Percentiles rank a stretch among this genome's conserved stretches.
Evolutionary conservation across 2,113 vertebrate species (phyloP).

Genomic region (Ptilonorhynchus violaceus): DNA sequence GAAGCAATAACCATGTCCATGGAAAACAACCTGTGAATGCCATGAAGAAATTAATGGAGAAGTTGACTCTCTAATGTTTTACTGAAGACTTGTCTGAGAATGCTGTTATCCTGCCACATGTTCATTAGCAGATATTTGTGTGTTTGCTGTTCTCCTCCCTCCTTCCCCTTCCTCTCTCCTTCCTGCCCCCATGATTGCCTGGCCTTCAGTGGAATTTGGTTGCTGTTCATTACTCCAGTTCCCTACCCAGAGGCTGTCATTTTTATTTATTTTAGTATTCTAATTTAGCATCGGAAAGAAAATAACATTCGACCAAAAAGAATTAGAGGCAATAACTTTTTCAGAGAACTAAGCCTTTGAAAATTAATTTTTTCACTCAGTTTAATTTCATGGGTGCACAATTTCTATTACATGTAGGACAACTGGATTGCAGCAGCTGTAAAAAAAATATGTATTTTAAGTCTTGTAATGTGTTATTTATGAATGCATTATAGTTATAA

Average conservation of each 20-base stretch:
- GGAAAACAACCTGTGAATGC: neutral
- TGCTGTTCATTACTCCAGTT: neutral
- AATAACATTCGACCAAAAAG: neutral
- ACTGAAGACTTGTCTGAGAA: neutral
- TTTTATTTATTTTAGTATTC: constrained; percentile 46
- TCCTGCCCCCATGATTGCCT: neutral
- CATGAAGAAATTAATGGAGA: fast-evolving
- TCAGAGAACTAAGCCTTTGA: neutral
- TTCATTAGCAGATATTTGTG: neutral
- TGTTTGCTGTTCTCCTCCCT: neutral
- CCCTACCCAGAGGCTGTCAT: neutral
- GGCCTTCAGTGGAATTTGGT: neutral
- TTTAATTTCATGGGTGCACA: constrained; percentile 45
- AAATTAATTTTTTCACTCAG: neutral
- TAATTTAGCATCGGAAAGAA: constrained; percentile 34
- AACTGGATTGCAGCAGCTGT: neutral
- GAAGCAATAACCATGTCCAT: neutral
- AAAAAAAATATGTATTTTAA: neutral
- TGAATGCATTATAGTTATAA: neutral
- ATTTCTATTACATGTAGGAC: neutral
- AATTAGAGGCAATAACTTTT: constrained; percentile 6
- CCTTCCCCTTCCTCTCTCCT: neutral
- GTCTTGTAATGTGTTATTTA: constrained; percentile 13
- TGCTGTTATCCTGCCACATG: neutral
- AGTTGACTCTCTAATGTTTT: neutral